These are phyloP conservation scores for Sciurus vulgaris DNA, from an alignment of 2,797 vertebrate genomes.

Conservation along the genomic window DNA sequence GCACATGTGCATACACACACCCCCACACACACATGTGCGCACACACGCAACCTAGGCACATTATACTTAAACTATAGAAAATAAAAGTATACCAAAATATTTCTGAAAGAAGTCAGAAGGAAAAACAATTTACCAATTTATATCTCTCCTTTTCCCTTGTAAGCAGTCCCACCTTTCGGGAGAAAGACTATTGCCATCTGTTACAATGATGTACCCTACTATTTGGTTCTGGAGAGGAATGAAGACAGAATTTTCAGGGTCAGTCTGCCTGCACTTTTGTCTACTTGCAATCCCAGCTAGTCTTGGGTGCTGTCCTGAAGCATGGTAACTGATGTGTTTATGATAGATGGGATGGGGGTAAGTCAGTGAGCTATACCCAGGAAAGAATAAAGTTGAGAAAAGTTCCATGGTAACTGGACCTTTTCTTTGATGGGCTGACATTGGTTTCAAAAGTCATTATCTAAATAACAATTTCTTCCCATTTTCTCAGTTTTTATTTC, in stretches of 20 bases:
- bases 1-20: not conserved
- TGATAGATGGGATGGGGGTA: too few species aligned
- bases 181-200: not conserved
- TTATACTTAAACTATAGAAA: not conserved
- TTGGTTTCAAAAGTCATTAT: not conserved
- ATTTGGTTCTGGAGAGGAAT: not conserved
- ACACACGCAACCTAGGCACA: not conserved
- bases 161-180: not conserved
- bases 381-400: not conserved
- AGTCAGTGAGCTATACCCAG: not conserved
- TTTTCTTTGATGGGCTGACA: not conserved
- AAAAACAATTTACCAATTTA: not conserved
- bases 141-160: not conserved
- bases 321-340: not conserved
- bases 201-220: not conserved
- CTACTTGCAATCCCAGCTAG: not conserved
- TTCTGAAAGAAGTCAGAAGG: not conserved
- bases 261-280: not conserved
- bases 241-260: not conserved
- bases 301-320: not conserved
- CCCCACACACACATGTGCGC: not conserved
- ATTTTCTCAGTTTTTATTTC: not conserved
- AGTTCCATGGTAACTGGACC: not conserved
- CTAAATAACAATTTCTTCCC: not conserved
- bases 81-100: not conserved